Percentiles rank a stretch among this genome's conserved stretches.
phyloP scores from a whole-genome alignment of 2,888 invertebrate genomes.

The Thymelicus acteon region DNA sequence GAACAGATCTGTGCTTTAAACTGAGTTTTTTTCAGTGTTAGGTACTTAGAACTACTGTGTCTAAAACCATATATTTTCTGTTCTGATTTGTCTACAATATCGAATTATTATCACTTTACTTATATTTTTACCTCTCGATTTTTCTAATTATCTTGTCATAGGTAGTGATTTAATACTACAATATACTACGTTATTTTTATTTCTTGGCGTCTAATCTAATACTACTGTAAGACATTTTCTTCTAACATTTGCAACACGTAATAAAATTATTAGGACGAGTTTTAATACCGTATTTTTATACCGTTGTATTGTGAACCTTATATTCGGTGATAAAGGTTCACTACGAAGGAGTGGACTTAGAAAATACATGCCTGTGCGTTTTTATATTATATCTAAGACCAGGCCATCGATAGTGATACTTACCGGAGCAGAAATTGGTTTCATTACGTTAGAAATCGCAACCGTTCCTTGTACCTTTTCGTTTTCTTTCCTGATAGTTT shows the following conservation, averaged over 20 bases:
- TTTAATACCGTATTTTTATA: background rate
- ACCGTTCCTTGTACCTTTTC: conserved; percentile 30
- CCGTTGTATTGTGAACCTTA: background rate
- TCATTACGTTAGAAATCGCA: conserved; percentile 41
- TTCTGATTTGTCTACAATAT: no score
- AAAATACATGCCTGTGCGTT: conserved; percentile 7
- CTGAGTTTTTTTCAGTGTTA: no score
- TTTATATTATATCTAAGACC: conserved; percentile 22
- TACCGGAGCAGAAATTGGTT: conserved; percentile 38
- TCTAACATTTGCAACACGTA: background rate
- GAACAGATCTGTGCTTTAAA: no score
- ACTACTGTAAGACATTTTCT: background rate
- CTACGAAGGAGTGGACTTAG: background rate
- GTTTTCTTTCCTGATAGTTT: conserved; percentile 28
- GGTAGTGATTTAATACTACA: no score
- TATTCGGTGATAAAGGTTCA: background rate
- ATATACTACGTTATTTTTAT: no score
- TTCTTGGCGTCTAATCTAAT: no score
- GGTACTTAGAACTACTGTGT: no score
- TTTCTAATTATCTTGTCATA: no score
- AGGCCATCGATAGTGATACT: conserved; percentile 34
- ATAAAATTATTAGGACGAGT: background rate
- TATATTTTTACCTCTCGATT: no score
- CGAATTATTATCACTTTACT: no score
- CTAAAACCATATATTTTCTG: no score